These are phyloP conservation scores for Lutjanus campechanus DNA, from an alignment of 2,797 vertebrate genomes.

Conservation along the genomic window DNA sequence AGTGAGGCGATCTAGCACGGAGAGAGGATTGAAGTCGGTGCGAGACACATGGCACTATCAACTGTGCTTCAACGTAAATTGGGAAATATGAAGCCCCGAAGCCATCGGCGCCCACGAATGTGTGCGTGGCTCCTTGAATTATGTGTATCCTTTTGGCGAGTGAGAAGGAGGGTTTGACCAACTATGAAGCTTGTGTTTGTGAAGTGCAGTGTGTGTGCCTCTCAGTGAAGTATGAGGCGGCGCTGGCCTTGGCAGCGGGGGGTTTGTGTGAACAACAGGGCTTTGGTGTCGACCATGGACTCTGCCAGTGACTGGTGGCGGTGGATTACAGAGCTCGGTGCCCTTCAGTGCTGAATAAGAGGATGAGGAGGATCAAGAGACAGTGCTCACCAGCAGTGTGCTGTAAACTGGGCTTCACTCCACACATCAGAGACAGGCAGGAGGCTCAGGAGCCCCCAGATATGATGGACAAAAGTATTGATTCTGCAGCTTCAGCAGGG, in stretches of 20 bases:
- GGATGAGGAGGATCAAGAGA: conserved; percentile 74
- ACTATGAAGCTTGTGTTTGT: conserved; percentile 20
- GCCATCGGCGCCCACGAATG: conserved; percentile 24
- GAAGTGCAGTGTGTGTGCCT: conserved; percentile 20
- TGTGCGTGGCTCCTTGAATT: conserved; percentile 28
- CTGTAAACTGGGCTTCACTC: conserved; percentile 62
- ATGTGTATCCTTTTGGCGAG: conserved; percentile 30
- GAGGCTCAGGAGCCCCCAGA: conserved; percentile 56
- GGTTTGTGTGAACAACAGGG: conserved; percentile 51
- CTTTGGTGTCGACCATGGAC: conserved; percentile 67
- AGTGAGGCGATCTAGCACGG: conserved; percentile 58
- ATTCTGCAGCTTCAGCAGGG: conserved; percentile 52
- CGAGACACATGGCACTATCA: conserved; percentile 52
- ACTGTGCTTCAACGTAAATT: conserved; percentile 22
- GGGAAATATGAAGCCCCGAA: conserved; percentile 47
- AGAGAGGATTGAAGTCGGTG: conserved; percentile 54
- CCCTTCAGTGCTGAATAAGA: conserved; percentile 74
- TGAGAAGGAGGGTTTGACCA: conserved; percentile 30
- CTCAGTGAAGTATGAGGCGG: conserved; percentile 34
- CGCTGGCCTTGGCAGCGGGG: conserved; percentile 11
- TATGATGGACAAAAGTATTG: conserved; percentile 58
- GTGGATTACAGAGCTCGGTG: conserved; percentile 68
- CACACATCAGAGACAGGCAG: conserved; percentile 57
- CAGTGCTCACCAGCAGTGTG: conserved; percentile 59
- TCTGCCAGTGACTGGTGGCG: conserved; percentile 58